These are phyloP conservation scores for Pygoscelis adeliae DNA, from an alignment of 2,113 vertebrate genomes.

Conservation along the genomic window DNA sequence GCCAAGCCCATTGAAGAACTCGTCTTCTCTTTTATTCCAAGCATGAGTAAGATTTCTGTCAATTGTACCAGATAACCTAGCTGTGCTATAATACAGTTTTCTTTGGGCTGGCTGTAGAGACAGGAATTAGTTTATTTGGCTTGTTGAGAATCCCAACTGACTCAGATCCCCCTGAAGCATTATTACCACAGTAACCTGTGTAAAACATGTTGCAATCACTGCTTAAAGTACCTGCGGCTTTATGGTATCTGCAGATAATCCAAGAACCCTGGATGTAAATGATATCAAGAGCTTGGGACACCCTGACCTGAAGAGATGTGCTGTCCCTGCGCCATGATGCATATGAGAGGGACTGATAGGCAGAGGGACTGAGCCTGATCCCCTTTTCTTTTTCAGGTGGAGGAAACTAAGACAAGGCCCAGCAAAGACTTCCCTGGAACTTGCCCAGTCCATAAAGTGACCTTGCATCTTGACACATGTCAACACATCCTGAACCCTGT, in stretches of 20 bases:
- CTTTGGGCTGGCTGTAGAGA: neutral
- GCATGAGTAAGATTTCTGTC: neutral
- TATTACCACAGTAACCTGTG: neutral
- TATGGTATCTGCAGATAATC: neutral
- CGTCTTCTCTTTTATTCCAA: neutral
- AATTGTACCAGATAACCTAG: neutral
- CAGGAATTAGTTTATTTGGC: neutral
- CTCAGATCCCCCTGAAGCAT: neutral
- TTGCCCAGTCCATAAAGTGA: neutral
- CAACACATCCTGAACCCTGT: neutral
- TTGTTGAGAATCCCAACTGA: fast-evolving
- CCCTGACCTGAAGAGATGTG: neutral
- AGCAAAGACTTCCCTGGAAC: neutral
- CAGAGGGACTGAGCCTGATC: neutral
- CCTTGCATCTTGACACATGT: neutral
- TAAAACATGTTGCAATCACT: neutral
- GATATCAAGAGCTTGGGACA: neutral
- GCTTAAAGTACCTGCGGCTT: neutral
- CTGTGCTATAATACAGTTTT: neutral
- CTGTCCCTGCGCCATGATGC: neutral
- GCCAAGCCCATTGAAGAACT: neutral
- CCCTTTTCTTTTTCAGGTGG: neutral
- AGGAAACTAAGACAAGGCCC: neutral
- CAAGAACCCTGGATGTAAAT: neutral
- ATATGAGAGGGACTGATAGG: neutral